These are phyloP conservation scores for Microcebus griseorufus DNA, from an alignment of 2,113 vertebrate species.

Conservation along the genomic window DNA sequence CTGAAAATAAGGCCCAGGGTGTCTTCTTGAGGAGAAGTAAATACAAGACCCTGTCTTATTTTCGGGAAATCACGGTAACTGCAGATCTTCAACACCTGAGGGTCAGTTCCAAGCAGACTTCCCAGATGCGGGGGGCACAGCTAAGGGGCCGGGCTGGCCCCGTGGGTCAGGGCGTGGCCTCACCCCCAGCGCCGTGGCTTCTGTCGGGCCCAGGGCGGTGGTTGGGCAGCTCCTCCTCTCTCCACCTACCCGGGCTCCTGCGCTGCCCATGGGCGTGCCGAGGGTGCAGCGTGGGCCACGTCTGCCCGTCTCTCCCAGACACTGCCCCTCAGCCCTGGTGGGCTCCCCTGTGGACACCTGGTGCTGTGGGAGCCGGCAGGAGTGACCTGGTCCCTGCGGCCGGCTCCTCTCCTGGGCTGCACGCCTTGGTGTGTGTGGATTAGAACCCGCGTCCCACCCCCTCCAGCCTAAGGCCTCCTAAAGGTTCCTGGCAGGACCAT, in stretches of 20 bases:
- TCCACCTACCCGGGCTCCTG: neutral
- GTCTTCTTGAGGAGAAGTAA: no score
- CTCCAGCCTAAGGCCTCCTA: neutral
- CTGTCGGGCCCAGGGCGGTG: neutral
- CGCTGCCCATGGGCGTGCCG: rapidly evolving
- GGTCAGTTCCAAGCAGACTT: neutral
- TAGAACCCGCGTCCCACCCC: neutral
- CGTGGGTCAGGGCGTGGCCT: neutral
- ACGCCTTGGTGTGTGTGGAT: neutral
- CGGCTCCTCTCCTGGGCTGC: neutral
- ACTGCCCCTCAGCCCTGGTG: neutral
- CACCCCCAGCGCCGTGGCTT: neutral
- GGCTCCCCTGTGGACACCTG: neutral
- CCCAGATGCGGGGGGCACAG: rapidly evolving
- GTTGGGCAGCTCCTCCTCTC: neutral
- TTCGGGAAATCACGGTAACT: no score
- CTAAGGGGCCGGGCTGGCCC: neutral
- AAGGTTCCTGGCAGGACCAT: rapidly evolving
- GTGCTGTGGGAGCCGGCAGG: neutral
- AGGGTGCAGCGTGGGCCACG: neutral
- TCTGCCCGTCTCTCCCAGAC: neutral
- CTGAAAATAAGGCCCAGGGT: no score
- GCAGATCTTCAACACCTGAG: neutral
- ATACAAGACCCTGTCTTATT: no score
- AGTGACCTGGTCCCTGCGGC: neutral